phyloP scores from a whole-genome alignment of 2,113 vertebrate species.

The Silurus glanis region DNA sequence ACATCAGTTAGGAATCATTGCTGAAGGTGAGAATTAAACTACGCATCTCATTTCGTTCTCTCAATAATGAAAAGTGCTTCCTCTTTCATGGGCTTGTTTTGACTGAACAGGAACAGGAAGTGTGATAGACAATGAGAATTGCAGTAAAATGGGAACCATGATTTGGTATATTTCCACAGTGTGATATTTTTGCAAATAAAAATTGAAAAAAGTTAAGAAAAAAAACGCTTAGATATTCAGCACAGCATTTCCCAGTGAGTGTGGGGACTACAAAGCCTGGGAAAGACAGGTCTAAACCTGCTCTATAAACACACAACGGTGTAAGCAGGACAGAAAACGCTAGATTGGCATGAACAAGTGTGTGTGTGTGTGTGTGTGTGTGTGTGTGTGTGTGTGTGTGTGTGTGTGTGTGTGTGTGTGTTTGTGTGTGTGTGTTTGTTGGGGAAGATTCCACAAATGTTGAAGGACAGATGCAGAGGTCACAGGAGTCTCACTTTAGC shows the following conservation, averaged over 20 bases:
- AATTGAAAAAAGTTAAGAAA: not conserved
- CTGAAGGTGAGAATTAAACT: not conserved
- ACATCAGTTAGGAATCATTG: not conserved
- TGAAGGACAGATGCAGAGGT: not conserved
- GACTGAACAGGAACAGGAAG: constrained; percentile 34
- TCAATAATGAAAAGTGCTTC: constrained; percentile 21
- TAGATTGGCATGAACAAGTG: not conserved
- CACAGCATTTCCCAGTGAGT: not conserved
- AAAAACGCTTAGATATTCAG: not conserved
- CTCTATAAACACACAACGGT: not conserved
- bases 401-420: constrained; percentile 3
- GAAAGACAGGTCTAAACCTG: constrained; percentile 41
- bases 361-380: constrained; percentile 3
- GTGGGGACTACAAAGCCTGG: not conserved
- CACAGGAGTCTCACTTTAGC: not conserved
- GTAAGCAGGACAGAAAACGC: not conserved
- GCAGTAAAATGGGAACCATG: not conserved
- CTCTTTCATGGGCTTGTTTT: constrained; percentile 26
- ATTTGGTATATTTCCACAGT: not conserved
- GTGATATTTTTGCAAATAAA: not conserved
- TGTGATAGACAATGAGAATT: not conserved
- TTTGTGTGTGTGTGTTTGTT: too few relatives aligned
- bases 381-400: constrained; percentile 14
- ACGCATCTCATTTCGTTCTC: not conserved
- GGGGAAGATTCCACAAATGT: not conserved